phyloP scores from a whole-genome alignment of 2,113 vertebrate species.

The Microcebus lehilahytsara region DNA sequence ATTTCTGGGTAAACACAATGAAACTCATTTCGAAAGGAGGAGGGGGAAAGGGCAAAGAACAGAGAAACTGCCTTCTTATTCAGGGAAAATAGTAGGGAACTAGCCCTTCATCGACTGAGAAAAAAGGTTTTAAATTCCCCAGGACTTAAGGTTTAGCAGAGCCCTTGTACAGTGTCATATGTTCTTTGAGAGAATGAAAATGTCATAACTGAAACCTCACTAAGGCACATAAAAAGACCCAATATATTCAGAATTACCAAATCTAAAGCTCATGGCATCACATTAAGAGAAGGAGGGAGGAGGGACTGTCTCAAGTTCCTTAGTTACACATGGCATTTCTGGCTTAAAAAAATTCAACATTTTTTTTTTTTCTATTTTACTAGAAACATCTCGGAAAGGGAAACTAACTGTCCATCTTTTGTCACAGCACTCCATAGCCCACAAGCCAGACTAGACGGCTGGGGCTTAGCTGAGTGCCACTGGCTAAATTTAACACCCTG shows the following conservation, averaged over 20 bases:
- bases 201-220: background rate
- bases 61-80: slow-evolving; percentile 38
- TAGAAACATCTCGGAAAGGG: slow-evolving; percentile 51
- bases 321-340: background rate
- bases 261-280: background rate
- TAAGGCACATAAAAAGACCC: background rate
- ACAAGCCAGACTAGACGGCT: slow-evolving; percentile 36
- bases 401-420: slow-evolving; percentile 52
- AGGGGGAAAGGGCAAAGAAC: slow-evolving; percentile 48
- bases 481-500: slow-evolving; percentile 66
- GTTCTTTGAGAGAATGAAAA: background rate
- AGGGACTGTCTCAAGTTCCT: background rate
- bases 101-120: background rate
- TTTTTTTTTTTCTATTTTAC: background rate
- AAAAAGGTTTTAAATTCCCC: background rate
- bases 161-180: background rate
- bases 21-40: slow-evolving; percentile 57
- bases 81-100: slow-evolving; percentile 27
- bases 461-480: slow-evolving; percentile 26
- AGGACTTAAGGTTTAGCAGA: background rate
- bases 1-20: slow-evolving; percentile 76
- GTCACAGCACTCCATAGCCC: slow-evolving; percentile 53
- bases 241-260: background rate
- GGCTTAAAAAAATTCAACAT: background rate
- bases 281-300: background rate